Evolutionary conservation across 1,140 invertebrate species (phyloP).

Genomic region (Probaryconus sp.): DNA sequence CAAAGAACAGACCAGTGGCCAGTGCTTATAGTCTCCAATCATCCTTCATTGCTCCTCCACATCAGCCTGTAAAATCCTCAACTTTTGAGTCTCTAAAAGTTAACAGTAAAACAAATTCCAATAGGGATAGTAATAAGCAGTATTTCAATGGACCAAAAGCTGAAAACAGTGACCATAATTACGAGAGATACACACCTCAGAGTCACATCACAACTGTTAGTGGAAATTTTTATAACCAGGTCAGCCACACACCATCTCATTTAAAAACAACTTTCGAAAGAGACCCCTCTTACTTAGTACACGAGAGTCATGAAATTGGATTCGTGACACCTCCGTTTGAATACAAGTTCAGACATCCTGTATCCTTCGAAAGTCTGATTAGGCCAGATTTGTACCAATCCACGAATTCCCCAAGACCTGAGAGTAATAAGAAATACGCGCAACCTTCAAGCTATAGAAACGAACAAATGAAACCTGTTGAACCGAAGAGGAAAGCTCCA

Average conservation of each 20-base stretch:
- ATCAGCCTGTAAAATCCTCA: constrained; percentile 53
- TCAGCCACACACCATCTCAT: constrained; percentile 62
- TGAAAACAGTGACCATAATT: constrained; percentile 35
- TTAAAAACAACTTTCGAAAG: constrained; percentile 69
- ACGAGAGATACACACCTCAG: constrained; percentile 45
- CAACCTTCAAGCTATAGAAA: constrained; percentile 45
- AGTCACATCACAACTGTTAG: constrained; percentile 48
- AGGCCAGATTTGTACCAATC: constrained; percentile 61
- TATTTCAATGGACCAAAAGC: constrained; percentile 62
- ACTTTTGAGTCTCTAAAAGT: constrained; percentile 69
- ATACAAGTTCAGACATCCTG: constrained; percentile 69
- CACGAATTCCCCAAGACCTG: constrained; percentile 35
- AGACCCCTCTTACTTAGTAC: constrained; percentile 70
- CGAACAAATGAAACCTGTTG: constrained; percentile 37
- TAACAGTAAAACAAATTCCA: constrained; percentile 48
- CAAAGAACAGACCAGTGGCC: constrained; percentile 62
- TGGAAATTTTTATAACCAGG: constrained; percentile 69
- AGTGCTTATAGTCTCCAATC: constrained; percentile 58
- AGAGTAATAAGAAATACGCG: constrained; percentile 58
- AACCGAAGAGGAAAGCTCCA: constrained; percentile 45
- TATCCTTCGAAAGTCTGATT: constrained; percentile 66
- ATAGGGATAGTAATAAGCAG: constrained; percentile 55
- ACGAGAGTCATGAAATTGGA: constrained; percentile 73
- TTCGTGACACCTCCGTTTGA: constrained; percentile 67
- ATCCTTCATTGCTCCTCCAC: constrained; percentile 47